Base-by-base conservation (phyloP, 1,140 invertebrate genomes). In the Brachionus sp. region DNA sequence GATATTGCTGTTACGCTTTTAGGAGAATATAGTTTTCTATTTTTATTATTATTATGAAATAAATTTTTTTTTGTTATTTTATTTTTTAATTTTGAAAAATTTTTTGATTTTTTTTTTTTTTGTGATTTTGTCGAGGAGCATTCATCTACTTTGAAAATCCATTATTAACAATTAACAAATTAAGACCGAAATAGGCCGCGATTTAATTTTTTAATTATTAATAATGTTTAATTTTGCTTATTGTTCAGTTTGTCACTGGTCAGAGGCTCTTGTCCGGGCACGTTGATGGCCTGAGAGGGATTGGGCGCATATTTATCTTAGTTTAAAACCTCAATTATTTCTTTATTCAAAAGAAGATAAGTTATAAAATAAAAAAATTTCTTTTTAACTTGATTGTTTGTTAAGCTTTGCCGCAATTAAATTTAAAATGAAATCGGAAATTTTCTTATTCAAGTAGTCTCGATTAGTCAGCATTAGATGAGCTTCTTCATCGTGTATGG, bases 121-220 rank as follows among this genome's bases (percentile, higher is more conserved):
- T 29, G 29, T 2, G n/a, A n/a, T 57, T 66, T 66, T 66, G 64
- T 33, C 64, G 64, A 66, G 25, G 64, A 66, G 64, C 64, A 12
- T 66, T 29, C n/a, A 64, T 9, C 23, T 23, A 29, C 33, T 33
- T 66, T 12, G 7, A 70, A n/a, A 70, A 12, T 70, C 35, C 29
- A 70, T 42, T 70, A 70, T 70, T 70, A 70, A 70, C 37, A 70
- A 70, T 70, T 9, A 39, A 39, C 33, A 39, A 39, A 70, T 70
- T 70, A 33, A 33, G 64, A 33, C 25, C 25, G 12, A n/a, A n/a
- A 70, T 1, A 37, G 37, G 16, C 33, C 37, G 16, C 6, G 12
- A 46, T 46, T 66, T 33, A 66, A 13, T 66, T 33, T 66, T 66
- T 35, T 13, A 66, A 66, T 33, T 66, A 33, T 66, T 66, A 33